Evolutionary conservation across 2,797 vertebrate species (phyloP), one percentile per base, ranked within the genome.

Genomic region (Leptatherina wallacei): DNA sequence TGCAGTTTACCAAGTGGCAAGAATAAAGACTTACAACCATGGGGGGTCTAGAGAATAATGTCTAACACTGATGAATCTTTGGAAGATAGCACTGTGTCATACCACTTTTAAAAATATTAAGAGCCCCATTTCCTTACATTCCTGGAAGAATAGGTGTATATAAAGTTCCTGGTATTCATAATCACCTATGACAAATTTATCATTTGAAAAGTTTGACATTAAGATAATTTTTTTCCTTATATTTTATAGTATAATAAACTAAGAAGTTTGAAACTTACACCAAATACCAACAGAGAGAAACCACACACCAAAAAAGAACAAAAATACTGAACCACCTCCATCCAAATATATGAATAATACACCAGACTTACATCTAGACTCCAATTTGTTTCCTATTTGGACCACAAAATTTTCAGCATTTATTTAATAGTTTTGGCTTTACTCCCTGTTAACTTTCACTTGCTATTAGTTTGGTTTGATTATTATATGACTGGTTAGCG

Each of bases 31-130:
- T 90, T 90, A 77, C 74, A 87, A 62, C 84, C 66, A 6, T 71
- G 88, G 92, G 91, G 88, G 91, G 92, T 91, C 90, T 76, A 77
- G 83, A 82, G 84, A 93, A 91, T 86, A 92, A 90, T 83, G 69
- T 86, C 70, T 58, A 91, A 87, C 85, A 73, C 24, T 89, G 90
- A 91, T 88, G 80, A 91, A 93, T 91, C 80, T 89, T 64, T 75
- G 79, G 71, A 85, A 82, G 82, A 85, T 84, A 86, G 81, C 82
- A 71, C 71, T 77, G 75, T 71, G 74, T 82, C 72, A 65, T 70
- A 77, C 83, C 91, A 85, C 80, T 75, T 84, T 74, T 22, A 78
- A 64, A 82, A 79, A 87, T 84, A 89, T 87, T 88, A 86, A 68
- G 71, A 82, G 82, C 77, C 79, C 61, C 69, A 72, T 57, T 81